These are phyloP conservation scores for Drosophila anomelani DNA, from an alignment of 2,888 invertebrate genomes.

Conservation along the genomic window DNA sequence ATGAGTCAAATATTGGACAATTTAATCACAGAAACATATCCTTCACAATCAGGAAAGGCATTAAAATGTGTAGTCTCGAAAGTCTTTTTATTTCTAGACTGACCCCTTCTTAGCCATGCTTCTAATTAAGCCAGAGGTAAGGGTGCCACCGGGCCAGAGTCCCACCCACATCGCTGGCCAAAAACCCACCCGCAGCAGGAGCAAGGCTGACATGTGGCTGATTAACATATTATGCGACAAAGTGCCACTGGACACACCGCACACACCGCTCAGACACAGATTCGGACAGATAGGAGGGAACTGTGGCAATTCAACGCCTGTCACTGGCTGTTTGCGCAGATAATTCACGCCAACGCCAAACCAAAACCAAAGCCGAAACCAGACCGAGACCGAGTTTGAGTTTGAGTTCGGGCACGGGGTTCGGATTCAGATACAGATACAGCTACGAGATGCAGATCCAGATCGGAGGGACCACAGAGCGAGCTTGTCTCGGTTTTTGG, in stretches of 20 bases:
- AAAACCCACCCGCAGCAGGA: constrained; percentile 56
- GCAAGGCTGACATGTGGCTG: constrained; percentile 67
- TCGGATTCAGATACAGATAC: constrained; percentile 15
- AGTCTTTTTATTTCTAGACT: not conserved
- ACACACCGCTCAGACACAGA: constrained; percentile 25
- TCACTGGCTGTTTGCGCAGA: constrained; percentile 77
- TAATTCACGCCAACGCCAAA: constrained; percentile 77
- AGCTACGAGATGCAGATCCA: constrained; percentile 26
- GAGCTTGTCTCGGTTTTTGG: constrained; percentile 40
- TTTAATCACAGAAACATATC: not conserved
- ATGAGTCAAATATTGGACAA: too few relatives aligned
- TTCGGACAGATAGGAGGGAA: constrained; percentile 28
- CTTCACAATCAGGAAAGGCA: not conserved
- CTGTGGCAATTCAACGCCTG: constrained; percentile 80
- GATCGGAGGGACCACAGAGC: constrained; percentile 35
- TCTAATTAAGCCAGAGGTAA: constrained; percentile 28
- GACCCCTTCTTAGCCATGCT: not conserved
- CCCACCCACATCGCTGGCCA: constrained; percentile 48
- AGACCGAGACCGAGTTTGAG: constrained; percentile 6
- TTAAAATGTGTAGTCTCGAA: not conserved
- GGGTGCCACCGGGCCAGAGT: constrained; percentile 2
- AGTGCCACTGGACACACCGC: constrained; percentile 72
- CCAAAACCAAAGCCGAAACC: constrained; percentile 1
- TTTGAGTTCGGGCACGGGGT: constrained; percentile 17
- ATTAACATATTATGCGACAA: constrained; percentile 81